A percentile compares a stretch with the other conserved stretches of the same genome.
These are phyloP conservation scores for Brachionus angularis DNA, from an alignment of 1,140 invertebrate genomes.

Conservation along the genomic window DNA sequence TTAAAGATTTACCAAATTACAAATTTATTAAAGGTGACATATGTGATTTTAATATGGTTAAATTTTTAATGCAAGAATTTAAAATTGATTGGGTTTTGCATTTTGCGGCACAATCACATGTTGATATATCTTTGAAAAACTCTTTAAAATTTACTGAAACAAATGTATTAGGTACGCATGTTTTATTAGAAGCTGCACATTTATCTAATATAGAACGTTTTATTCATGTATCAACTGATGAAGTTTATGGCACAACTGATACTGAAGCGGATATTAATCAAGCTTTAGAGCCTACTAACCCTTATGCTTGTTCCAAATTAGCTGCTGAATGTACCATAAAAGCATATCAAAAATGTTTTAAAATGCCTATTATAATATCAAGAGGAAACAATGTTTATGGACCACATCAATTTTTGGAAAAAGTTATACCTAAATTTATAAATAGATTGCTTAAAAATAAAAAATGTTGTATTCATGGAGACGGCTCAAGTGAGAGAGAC, in stretches of 20 bases:
- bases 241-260: slow-evolving; percentile 48
- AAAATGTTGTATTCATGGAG: slow-evolving; percentile 51
- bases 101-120: slow-evolving; percentile 48
- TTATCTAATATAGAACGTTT: slow-evolving; percentile 49
- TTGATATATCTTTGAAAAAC: slow-evolving; percentile 46
- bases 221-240: slow-evolving; percentile 54
- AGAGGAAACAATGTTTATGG: slow-evolving; percentile 57
- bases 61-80: slow-evolving; percentile 45
- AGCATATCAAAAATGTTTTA: slow-evolving; percentile 46
- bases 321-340: slow-evolving; percentile 45
- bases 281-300: slow-evolving; percentile 50
- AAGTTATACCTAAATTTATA: slow-evolving; percentile 53
- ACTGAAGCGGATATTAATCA: neutral
- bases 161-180: slow-evolving; percentile 47
- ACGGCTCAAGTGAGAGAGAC: slow-evolving; percentile 47
- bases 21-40: slow-evolving; percentile 47
- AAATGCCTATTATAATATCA: slow-evolving; percentile 51
- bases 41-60: too few relatives aligned
- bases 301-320: slow-evolving; percentile 55
- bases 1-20: slow-evolving; percentile 45
- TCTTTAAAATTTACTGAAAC: slow-evolving; percentile 46
- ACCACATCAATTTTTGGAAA: slow-evolving; percentile 53
- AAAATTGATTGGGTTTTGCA: slow-evolving; percentile 46
- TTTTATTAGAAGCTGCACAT: slow-evolving; percentile 45
- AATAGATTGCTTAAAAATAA: slow-evolving; percentile 48